Base-by-base conservation (phyloP, 2,113 vertebrate genomes). In the Paedocypris sp. region DNA sequence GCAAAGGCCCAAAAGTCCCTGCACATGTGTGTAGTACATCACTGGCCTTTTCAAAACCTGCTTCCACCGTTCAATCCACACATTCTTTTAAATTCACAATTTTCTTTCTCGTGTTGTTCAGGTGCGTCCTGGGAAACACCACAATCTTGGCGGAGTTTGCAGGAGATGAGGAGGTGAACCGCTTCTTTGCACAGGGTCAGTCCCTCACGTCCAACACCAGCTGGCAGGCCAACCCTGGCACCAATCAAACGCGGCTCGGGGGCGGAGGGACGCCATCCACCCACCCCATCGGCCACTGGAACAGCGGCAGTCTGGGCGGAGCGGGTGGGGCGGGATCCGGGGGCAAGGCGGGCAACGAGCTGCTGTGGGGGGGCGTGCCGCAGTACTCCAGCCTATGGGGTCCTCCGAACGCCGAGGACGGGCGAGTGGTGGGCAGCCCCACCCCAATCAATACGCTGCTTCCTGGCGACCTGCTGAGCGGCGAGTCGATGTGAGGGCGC, bases 131-230 rank as follows among this genome's bases (percentile, higher is more conserved):
- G 72, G 94, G 95, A 71, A 99, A 99, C 87, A 99, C 95, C 76
- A 99, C 95, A 82, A 99, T 99, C 84, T 79, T 99, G 85, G 95
- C 95, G 0, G 95, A 99, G 82, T 98, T 99, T 13, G 95, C 95
- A 1, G 91, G 94, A 0, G 95, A 99, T 71, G 95, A 99, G 49
- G 95, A 99, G 65, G 91, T 99, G 69, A 97, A 92, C 75, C 93
- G 79, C 31, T 98, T 98, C 88, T 82, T 98, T 75, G 93, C 94
- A 71, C 94, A 98, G 75, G 89, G 93, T 82, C 95, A 98, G 77
- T 84, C 91, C 0, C 87, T 97, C 90, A 88, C 90, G 0, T 87
- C 87, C 75, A 91, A 88, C 47, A 92, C 91, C 80, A 93, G 93
- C 86, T 98, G 94, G 94, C 94, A 98, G 79, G 87, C 92, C 79